Conservation (phyloP, 53 echinoderm and acorn worm genomes). For the Glandiceps talaboti region DNA sequence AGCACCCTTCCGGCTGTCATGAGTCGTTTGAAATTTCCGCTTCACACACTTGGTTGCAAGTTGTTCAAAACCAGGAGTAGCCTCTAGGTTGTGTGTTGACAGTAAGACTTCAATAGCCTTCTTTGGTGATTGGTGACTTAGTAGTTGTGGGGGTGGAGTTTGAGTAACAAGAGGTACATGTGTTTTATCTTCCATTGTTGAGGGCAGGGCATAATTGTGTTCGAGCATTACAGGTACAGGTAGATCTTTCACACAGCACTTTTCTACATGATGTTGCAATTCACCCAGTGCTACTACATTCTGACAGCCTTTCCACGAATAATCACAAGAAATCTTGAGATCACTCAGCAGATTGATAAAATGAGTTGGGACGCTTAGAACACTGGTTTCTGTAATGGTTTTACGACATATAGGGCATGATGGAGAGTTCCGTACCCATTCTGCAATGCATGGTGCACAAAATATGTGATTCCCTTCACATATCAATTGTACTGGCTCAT, state of each 20-base stretch:
- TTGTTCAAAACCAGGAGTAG: not conserved
- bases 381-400: not conserved
- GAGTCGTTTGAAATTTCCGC: not conserved
- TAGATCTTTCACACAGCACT: not conserved
- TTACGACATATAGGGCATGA: not conserved
- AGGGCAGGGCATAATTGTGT: not conserved
- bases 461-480: not conserved
- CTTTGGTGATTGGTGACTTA: not conserved
- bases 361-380: not conserved
- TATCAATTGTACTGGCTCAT: not conserved
- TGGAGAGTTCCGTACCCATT: not conserved
- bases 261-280: not conserved
- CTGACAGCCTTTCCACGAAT: not conserved
- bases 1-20: not conserved
- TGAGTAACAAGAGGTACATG: not conserved
- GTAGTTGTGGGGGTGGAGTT: not conserved
- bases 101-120: not conserved
- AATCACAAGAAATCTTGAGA: not conserved
- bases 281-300: not conserved
- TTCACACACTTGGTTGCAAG: not conserved
- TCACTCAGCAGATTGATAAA: not conserved
- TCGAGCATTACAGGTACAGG: not conserved
- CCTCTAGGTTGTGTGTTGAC: not conserved
- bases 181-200: not conserved
- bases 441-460: not conserved